A percentile compares a stretch with the other conserved stretches of the same genome.
Conservation (phyloP, 2,888 invertebrate genomes). For the Itoplectis maculator region DNA sequence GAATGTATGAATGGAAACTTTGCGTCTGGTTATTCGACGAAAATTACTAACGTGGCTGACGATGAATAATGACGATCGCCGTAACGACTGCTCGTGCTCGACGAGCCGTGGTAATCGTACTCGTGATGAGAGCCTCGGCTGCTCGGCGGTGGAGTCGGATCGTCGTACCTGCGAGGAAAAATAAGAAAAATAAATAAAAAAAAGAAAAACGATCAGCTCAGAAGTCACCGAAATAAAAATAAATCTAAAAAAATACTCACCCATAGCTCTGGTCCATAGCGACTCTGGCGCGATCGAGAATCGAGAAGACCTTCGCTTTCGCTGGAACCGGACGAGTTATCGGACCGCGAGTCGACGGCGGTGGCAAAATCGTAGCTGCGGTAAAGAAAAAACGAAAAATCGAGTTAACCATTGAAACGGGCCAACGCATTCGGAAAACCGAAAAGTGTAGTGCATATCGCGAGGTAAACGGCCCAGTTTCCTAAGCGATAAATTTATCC, state of each 20-base stretch:
- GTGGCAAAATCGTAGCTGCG: constrained; percentile 83
- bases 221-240: neutral
- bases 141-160: constrained; percentile 72
- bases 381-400: constrained; percentile 18
- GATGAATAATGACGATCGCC: constrained; percentile 81
- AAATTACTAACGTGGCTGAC: constrained; percentile 77
- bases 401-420: constrained; percentile 23
- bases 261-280: constrained; percentile 93
- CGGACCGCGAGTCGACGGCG: constrained; percentile 84
- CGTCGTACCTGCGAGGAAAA: constrained; percentile 73
- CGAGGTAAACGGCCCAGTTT: neutral
- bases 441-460: neutral
- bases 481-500: neutral
- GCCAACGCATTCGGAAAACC: neutral
- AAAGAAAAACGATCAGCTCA: neutral
- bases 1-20: neutral
- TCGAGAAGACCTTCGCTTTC: constrained; percentile 93
- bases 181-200: constrained; percentile 23
- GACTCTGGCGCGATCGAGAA: constrained; percentile 92
- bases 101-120: constrained; percentile 81
- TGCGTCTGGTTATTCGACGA: neutral
- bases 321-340: constrained; percentile 86
- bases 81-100: constrained; percentile 79
- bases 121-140: constrained; percentile 82
- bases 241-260: constrained; percentile 81